A percentile compares a stretch with the other conserved stretches of the same genome.
These are phyloP conservation scores for Fringilla coelebs DNA, from an alignment of 2,797 vertebrate genomes.

Conservation along the genomic window DNA sequence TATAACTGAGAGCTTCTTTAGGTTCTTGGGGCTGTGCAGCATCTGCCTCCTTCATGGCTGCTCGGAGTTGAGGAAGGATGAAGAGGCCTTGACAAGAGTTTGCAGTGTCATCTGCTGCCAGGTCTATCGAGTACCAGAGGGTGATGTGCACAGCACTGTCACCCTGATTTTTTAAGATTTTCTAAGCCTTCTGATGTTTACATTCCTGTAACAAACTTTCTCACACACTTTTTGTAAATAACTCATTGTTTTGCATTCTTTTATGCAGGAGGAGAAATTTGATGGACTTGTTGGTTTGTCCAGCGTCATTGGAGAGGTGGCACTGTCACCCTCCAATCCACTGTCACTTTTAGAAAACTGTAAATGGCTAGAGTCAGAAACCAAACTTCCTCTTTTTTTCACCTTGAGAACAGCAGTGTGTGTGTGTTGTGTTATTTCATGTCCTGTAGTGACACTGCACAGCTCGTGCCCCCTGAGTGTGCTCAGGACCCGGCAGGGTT, in stretches of 20 bases:
- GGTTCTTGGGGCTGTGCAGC: not conserved
- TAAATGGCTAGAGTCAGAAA: not conserved
- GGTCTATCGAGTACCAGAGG: accelerated
- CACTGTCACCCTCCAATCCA: not conserved
- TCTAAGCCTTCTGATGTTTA: not conserved
- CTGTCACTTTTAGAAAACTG: not conserved
- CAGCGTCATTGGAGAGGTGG: not conserved
- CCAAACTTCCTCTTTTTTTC: not conserved
- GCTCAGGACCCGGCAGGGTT: not conserved
- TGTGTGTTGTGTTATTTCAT: not conserved
- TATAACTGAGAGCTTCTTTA: not conserved
- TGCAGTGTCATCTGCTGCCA: not conserved
- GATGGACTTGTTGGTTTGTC: not conserved
- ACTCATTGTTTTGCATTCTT: not conserved
- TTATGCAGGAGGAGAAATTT: not conserved
- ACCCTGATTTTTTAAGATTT: not conserved
- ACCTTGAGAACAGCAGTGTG: not conserved
- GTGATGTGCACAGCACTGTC: accelerated
- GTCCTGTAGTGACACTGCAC: too few species aligned
- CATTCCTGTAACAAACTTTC: not conserved
- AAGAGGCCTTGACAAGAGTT: not conserved
- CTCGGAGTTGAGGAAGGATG: not conserved
- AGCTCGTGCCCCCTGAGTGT: accelerated
- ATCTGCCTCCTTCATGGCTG: not conserved
- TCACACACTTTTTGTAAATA: not conserved